phyloP scores from a whole-genome alignment of 1,140 invertebrate genomes.

The Achroia grisella region DNA sequence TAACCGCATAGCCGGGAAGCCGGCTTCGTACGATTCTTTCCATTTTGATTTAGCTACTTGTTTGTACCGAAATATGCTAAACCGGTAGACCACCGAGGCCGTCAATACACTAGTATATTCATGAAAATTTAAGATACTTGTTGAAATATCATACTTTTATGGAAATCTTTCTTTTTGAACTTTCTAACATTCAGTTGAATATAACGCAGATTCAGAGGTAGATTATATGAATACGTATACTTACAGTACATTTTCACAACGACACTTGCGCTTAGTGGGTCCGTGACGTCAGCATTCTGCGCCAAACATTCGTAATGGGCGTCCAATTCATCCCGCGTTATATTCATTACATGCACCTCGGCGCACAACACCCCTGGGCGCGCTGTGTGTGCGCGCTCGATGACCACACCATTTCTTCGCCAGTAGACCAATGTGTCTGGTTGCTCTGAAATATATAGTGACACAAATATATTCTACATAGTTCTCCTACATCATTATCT shows the following conservation, averaged over 20 bases:
- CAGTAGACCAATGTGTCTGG: conserved; percentile 47
- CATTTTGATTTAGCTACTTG: too few species aligned
- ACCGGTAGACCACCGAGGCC: too few species aligned
- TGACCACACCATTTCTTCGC: conserved; percentile 14
- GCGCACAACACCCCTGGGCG: conserved; percentile 29
- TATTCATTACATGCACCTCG: conserved; percentile 31
- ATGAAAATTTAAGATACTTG: too few species aligned
- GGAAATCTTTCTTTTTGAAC: not conserved
- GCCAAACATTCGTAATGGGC: conserved; percentile 56
- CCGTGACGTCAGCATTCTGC: conserved; percentile 57
- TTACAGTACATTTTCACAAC: conserved; percentile 56
- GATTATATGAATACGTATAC: too few species aligned
- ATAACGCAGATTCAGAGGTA: too few species aligned
- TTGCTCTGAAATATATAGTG: conserved; percentile 20
- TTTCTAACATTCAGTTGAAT: too few species aligned
- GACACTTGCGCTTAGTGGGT: conserved; percentile 37
- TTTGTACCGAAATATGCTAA: too few species aligned
- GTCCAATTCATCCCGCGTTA: conserved; percentile 39
- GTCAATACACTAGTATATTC: too few species aligned
- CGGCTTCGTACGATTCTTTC: too few species aligned
- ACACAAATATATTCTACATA: too few species aligned
- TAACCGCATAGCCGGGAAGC: too few species aligned
- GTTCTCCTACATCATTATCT: too few species aligned
- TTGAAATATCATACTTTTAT: not conserved
- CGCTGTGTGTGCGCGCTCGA: not conserved